Evolutionary conservation across 1,140 invertebrate genomes (phyloP).

Genomic region (Microplitis mediator): DNA sequence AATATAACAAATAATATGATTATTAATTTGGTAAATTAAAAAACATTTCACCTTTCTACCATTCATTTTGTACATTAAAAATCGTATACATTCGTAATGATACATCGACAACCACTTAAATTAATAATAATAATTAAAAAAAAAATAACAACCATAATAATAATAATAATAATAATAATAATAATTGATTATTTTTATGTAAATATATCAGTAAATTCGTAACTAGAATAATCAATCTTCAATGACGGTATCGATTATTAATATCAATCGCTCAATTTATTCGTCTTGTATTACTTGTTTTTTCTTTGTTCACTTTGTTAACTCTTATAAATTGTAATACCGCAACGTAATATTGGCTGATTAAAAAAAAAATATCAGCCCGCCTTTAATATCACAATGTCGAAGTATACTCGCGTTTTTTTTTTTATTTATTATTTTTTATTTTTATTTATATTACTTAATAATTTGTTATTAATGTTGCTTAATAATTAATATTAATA

Average conservation of each 20-base stretch:
- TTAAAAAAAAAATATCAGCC: slow-evolving; percentile 32
- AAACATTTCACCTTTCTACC: slow-evolving; percentile 14
- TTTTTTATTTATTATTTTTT: not conserved
- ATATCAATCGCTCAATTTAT: not conserved
- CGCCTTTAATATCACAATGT: slow-evolving; percentile 52
- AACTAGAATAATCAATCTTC: slow-evolving; percentile 57
- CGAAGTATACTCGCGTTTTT: slow-evolving; percentile 50
- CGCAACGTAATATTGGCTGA: slow-evolving; percentile 36
- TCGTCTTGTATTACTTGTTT: not conserved
- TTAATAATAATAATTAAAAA: slow-evolving; percentile 29
- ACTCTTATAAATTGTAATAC: slow-evolving; percentile 37
- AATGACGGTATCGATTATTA: slow-evolving; percentile 11
- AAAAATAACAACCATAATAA: too few species aligned
- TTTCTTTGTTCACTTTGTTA: slow-evolving; percentile 13
- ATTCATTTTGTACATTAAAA: slow-evolving; percentile 61
- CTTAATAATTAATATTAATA: slow-evolving; percentile 10
- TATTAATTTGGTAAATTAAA: not conserved
- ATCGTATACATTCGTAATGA: slow-evolving; percentile 62
- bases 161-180: too few species aligned
- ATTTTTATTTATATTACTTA: slow-evolving; percentile 18
- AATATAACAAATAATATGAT: not conserved
- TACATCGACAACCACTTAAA: slow-evolving; percentile 59
- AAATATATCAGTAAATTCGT: slow-evolving; percentile 55
- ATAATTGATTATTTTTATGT: slow-evolving; percentile 18
- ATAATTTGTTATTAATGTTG: slow-evolving; percentile 28